A percentile compares a stretch with the other conserved stretches of the same genome.
These are phyloP conservation scores for Herpetotheres cachinnans DNA, from an alignment of 2,113 vertebrate genomes.

Conservation along the genomic window DNA sequence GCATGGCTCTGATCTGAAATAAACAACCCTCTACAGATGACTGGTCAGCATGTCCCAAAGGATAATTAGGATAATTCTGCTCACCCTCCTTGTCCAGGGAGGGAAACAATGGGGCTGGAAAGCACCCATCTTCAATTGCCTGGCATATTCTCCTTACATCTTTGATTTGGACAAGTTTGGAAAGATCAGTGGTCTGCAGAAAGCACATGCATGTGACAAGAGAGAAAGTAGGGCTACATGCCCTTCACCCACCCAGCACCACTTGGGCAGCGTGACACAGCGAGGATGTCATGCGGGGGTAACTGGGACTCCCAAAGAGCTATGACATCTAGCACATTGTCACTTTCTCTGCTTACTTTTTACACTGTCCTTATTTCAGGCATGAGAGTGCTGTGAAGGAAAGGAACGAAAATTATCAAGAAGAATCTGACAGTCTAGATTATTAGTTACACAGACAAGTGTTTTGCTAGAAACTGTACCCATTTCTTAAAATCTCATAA, in stretches of 20 bases:
- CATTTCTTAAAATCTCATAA: background rate
- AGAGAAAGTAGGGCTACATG: rapidly evolving
- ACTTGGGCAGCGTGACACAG: rapidly evolving
- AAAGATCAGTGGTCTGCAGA: background rate
- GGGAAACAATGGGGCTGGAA: background rate
- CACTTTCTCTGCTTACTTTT: background rate
- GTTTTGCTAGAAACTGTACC: background rate
- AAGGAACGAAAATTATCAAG: background rate
- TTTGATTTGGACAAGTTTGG: background rate
- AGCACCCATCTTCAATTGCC: background rate
- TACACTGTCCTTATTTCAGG: background rate
- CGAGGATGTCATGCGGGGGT: rapidly evolving
- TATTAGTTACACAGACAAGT: background rate
- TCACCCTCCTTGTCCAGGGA: background rate
- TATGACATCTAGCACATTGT: rapidly evolving
- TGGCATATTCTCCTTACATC: background rate
- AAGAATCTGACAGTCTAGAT: background rate
- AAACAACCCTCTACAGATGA: background rate
- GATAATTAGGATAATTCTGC: background rate
- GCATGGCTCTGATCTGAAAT: background rate
- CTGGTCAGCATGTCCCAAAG: background rate
- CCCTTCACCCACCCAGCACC: background rate
- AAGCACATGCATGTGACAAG: background rate
- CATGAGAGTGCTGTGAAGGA: background rate
- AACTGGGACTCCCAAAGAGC: rapidly evolving